Percentiles rank a stretch among this genome's conserved stretches.
These are phyloP conservation scores for Lypha dubia DNA, from an alignment of 2,888 invertebrate species.

Conservation along the genomic window DNA sequence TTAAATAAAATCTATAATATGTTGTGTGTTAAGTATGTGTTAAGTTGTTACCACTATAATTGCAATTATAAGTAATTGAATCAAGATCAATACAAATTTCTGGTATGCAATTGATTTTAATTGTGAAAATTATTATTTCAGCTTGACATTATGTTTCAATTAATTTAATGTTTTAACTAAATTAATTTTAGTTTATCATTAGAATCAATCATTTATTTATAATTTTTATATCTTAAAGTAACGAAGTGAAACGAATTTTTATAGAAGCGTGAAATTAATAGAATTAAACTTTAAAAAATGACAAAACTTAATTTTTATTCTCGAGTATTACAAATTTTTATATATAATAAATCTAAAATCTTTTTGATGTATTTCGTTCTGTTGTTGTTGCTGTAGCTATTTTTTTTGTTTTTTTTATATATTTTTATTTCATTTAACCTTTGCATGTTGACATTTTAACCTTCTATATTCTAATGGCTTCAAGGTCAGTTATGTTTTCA, in stretches of 20 bases:
- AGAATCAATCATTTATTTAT: too few species aligned
- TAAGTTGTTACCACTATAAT: too few species aligned
- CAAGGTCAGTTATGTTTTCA: conserved; percentile 68
- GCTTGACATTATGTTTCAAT: too few species aligned
- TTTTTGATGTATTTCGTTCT: conserved; percentile 43
- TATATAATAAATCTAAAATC: conserved; percentile 24
- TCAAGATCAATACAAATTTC: too few species aligned
- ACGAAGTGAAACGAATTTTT: conserved; percentile 2
- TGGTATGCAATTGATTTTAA: too few species aligned
- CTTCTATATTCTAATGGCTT: conserved; percentile 66
- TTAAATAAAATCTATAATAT: too few species aligned
- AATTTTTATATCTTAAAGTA: background rate
- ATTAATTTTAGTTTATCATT: too few species aligned
- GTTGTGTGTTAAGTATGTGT: too few species aligned
- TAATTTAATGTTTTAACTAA: too few species aligned
- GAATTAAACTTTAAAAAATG: background rate
- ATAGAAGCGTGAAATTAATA: background rate
- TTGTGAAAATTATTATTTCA: too few species aligned
- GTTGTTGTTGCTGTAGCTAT: background rate
- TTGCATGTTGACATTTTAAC: conserved; percentile 72
- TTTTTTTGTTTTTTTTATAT: conserved; percentile 20
- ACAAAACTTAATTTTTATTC: background rate
- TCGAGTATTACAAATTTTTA: background rate
- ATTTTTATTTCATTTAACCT: conserved; percentile 63
- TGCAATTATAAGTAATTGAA: too few species aligned